These are phyloP conservation scores for Celastrina argiolus DNA, from an alignment of 2,888 invertebrate species.

Conservation along the genomic window DNA sequence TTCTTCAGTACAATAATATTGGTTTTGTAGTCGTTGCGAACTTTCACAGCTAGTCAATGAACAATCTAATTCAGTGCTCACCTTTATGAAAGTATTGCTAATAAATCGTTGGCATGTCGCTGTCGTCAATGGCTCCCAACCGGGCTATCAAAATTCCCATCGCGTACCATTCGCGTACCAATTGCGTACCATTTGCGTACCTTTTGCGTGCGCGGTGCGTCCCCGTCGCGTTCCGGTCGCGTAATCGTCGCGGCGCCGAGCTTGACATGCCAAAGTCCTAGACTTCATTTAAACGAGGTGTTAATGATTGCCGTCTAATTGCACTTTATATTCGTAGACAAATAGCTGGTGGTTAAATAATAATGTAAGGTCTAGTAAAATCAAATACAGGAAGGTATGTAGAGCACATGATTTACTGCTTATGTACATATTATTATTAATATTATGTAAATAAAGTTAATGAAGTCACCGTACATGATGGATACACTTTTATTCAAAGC, in stretches of 20 bases:
- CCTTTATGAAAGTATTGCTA: slow-evolving; percentile 60
- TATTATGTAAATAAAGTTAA: no score
- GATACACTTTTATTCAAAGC: no score
- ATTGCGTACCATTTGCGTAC: slow-evolving; percentile 34
- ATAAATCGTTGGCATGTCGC: slow-evolving; percentile 41
- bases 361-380: not conserved
- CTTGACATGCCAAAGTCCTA: slow-evolving; percentile 29
- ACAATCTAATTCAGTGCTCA: slow-evolving; percentile 43
- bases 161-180: slow-evolving; percentile 34
- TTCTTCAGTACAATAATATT: not conserved
- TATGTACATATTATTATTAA: no score
- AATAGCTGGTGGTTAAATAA: slow-evolving; percentile 12
- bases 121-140: slow-evolving; percentile 28
- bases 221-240: slow-evolving; percentile 31
- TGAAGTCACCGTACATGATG: no score
- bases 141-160: slow-evolving; percentile 29
- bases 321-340: slow-evolving; percentile 36
- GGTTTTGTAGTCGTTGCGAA: not conserved
- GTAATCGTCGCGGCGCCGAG: slow-evolving; percentile 29
- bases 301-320: slow-evolving; percentile 55
- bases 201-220: slow-evolving; percentile 30
- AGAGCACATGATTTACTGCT: no score
- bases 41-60: not conserved
- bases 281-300: slow-evolving; percentile 45
- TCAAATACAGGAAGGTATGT: no score